phyloP scores from a whole-genome alignment of 2,113 vertebrate genomes.

The Isichthys henryi region DNA sequence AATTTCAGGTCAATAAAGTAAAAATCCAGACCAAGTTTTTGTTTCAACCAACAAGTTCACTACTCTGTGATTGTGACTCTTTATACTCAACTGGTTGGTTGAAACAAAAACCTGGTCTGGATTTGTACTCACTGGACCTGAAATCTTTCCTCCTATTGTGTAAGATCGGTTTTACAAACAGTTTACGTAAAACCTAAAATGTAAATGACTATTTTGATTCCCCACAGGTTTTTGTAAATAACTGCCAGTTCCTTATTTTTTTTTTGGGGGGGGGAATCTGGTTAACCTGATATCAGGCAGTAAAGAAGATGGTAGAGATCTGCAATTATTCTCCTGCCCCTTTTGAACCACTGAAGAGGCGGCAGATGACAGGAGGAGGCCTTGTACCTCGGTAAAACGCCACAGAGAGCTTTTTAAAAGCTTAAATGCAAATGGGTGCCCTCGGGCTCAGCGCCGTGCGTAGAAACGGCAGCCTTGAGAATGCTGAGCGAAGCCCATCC shows the following conservation, averaged over 20 bases:
- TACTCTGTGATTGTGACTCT: too few relatives aligned
- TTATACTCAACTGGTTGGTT: too few relatives aligned
- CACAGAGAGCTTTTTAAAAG: neutral
- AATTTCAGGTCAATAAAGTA: too few relatives aligned
- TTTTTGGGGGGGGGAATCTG: neutral
- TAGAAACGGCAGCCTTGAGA: neutral
- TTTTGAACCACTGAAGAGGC: neutral
- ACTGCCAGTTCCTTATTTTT: neutral
- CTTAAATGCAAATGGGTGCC: conserved; percentile 10
- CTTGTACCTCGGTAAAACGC: neutral
- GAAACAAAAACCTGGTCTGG: too few relatives aligned
- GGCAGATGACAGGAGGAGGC: neutral
- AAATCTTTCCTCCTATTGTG: neutral
- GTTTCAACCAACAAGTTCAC: too few relatives aligned
- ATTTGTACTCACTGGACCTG: neutral
- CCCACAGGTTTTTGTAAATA: neutral
- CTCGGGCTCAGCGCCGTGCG: neutral
- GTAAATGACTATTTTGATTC: neutral
- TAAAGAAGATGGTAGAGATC: neutral
- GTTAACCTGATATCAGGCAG: neutral
- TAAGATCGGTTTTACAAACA: neutral
- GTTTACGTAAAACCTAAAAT: neutral
- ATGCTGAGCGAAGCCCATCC: neutral
- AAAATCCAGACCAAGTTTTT: too few relatives aligned
- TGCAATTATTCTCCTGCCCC: neutral